A percentile compares a stretch with the other conserved stretches of the same genome.
Evolutionary conservation across 2,797 vertebrate species (phyloP).

Genomic region (Sarcoramphus papa): DNA sequence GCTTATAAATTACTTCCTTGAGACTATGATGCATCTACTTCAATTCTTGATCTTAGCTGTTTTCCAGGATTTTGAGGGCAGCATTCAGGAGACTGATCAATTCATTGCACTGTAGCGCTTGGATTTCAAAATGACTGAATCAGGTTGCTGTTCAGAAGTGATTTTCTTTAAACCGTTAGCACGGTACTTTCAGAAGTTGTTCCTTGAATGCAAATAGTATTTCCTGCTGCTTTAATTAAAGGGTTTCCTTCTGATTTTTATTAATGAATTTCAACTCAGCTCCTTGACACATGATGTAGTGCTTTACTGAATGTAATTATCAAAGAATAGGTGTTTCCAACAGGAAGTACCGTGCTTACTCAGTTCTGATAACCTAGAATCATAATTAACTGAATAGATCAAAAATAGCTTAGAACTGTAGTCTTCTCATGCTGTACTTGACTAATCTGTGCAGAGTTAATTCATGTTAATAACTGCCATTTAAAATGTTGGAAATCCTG

Average conservation of each 20-base stretch:
- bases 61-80: constrained; percentile 35
- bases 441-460: background rate
- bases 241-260: background rate
- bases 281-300: background rate
- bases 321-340: constrained; percentile 35
- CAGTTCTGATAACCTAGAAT: background rate
- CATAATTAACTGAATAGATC: background rate
- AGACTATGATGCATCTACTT: background rate
- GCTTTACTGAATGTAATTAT: constrained; percentile 28
- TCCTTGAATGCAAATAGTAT: constrained; percentile 42
- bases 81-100: constrained; percentile 23
- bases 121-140: constrained; percentile 44
- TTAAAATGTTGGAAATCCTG: background rate
- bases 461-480: background rate
- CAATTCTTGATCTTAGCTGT: constrained; percentile 29
- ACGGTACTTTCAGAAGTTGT: background rate
- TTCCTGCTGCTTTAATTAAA: constrained; percentile 55
- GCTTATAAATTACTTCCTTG: constrained; percentile 38
- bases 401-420: constrained; percentile 20
- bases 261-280: constrained; percentile 46
- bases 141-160: constrained; percentile 3
- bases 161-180: constrained; percentile 32
- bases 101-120: background rate
- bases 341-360: background rate
- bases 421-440: background rate